phyloP scores from a whole-genome alignment of 2,797 vertebrate species.

The Echeneis naucrates region DNA sequence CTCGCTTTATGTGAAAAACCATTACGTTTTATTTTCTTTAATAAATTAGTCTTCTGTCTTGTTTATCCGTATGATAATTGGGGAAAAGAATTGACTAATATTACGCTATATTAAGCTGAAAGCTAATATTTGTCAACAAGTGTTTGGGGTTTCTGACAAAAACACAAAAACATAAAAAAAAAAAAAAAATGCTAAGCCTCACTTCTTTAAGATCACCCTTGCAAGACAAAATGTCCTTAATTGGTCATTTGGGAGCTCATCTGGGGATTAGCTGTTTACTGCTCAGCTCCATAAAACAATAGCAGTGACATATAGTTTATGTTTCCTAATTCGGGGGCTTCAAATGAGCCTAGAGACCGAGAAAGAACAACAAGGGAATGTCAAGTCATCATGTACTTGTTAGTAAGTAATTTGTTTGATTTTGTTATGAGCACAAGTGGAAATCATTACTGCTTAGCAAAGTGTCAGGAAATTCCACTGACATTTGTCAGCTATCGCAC shows the following conservation, averaged over 20 bases:
- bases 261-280: constrained; percentile 74
- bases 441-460: constrained; percentile 56
- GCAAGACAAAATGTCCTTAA: constrained; percentile 72
- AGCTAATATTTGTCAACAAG: constrained; percentile 6
- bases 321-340: constrained; percentile 62
- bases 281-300: constrained; percentile 72
- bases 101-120: not conserved
- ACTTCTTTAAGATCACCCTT: constrained; percentile 63
- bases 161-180: not conserved
- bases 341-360: constrained; percentile 60
- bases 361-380: constrained; percentile 50
- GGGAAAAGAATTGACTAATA: not conserved
- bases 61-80: not conserved
- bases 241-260: constrained; percentile 80
- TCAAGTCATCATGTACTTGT: constrained; percentile 64
- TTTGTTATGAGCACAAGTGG: constrained; percentile 59
- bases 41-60: not conserved
- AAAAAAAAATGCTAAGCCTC: constrained; percentile 44
- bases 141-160: constrained; percentile 10
- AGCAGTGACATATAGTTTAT: constrained; percentile 63
- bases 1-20: constrained; percentile 3
- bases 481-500: constrained; percentile 44
- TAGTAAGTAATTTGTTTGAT: constrained; percentile 69
- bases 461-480: constrained; percentile 45
- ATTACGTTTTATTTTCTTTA: constrained; percentile 28